Evolutionary conservation across 2,888 invertebrate species (phyloP), one percentile per base, ranked within the genome.

Genomic region (Pycnomerus fuliginosus): DNA sequence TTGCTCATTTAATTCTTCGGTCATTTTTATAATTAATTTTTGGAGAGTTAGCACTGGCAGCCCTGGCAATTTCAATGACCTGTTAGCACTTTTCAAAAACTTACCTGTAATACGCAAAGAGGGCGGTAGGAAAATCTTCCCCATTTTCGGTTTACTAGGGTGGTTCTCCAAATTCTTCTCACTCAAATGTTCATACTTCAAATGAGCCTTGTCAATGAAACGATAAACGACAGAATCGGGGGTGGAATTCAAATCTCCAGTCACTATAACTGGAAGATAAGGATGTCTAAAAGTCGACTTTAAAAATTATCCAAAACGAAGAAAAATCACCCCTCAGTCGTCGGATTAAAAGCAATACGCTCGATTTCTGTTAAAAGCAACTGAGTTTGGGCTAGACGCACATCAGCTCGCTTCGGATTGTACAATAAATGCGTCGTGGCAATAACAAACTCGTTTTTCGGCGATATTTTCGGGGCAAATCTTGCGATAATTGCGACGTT

Each of bases 391-490:
- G 90, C 94, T 16, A 97, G 74, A 55, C 95, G 83, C 1, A 97
- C 83, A 68, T 98, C 97, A 12, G 88, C 84, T 23, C 98, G 76
- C 54, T 75, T 83, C 0, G 92, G 94, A 76, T 98, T 98, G 70
- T 88, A 99, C 5, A 98, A 74, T 29, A 99, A 76, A 72, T 99
- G 99, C 0, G 98, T 98, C 7, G 93, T 98, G 2, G 92, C 90
- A 1, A 98, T 82, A 34, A 90, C 79, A 24, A 96, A 70, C 3
- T 80, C 74, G 1, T 74, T 72, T 1, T 72, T 56, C 0, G 76
- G 75, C 36, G 73, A 60, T 0, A 68, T 62, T 44, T 73, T 78
- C 1, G 84, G 77, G 10, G 74, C 71, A 42, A 97, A 77, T 67
- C 87, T 87, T 2, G 84, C 83, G 40, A 96, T 77, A 5, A 95